phyloP scores from a whole-genome alignment of 2,888 invertebrate species.

The Lycocerus yunnanus region DNA sequence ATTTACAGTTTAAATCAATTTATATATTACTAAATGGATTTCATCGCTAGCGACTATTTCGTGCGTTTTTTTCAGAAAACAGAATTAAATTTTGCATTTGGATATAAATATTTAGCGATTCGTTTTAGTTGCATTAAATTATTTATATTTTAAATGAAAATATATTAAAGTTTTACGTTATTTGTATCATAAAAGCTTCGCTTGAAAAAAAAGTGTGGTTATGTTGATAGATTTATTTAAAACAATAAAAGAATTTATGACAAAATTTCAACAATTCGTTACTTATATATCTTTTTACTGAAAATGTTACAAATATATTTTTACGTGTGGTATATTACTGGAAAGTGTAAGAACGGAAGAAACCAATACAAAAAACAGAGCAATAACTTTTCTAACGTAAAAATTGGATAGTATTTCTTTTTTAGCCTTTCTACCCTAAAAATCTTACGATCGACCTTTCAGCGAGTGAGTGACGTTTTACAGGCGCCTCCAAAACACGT shows the following conservation, averaged over 20 bases:
- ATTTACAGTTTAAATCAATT: no score
- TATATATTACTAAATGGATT: no score
- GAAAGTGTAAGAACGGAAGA: conserved; percentile 5
- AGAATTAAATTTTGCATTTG: no score
- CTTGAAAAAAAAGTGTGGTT: neutral
- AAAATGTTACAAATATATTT: neutral
- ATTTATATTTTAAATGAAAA: no score
- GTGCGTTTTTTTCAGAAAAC: no score
- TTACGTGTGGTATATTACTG: neutral
- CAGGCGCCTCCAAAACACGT: conserved; percentile 23
- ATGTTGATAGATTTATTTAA: neutral
- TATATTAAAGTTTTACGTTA: neutral
- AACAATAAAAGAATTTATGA: neutral
- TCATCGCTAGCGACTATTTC: no score
- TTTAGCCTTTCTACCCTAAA: conserved; percentile 10
- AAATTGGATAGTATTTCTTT: conserved; percentile 1
- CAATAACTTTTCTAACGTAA: conserved; percentile 1
- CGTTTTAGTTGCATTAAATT: no score
- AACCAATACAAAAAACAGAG: neutral
- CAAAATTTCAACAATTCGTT: neutral
- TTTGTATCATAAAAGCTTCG: neutral
- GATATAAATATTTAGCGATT: no score
- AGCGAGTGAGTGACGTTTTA: conserved; percentile 27
- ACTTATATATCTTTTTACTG: neutral
- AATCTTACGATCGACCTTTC: conserved; percentile 30